Evolutionary conservation across 2,113 vertebrate genomes (phyloP).

Genomic region (Cheilinus undulatus): DNA sequence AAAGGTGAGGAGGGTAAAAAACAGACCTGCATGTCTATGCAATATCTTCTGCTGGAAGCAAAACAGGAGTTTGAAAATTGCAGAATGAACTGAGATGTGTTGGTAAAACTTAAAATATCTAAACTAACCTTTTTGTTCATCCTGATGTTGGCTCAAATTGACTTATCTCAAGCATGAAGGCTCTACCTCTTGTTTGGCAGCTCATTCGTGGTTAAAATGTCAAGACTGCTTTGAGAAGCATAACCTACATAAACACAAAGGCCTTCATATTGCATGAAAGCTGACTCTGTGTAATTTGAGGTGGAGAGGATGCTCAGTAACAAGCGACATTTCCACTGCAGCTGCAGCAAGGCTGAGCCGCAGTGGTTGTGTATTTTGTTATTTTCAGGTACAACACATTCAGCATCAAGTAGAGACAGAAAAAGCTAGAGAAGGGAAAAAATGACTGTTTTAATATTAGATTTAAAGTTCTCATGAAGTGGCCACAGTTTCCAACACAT

Average conservation of each 20-base stretch:
- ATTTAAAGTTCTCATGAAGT: slow-evolving; percentile 75
- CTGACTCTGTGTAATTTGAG: slow-evolving; percentile 65
- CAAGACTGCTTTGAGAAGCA: neutral
- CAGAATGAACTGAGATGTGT: too few species aligned
- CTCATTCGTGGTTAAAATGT: slow-evolving; percentile 3
- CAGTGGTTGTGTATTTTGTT: slow-evolving; percentile 37
- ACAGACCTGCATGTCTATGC: neutral
- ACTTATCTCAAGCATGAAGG: neutral
- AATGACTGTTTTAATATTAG: slow-evolving; percentile 63
- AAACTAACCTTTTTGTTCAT: slow-evolving; percentile 14
- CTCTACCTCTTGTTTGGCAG: neutral
- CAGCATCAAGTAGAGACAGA: slow-evolving; percentile 38
- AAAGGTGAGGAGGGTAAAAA: neutral
- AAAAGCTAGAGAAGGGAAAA: slow-evolving; percentile 15
- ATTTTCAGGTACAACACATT: slow-evolving; percentile 26
- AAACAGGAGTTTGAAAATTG: too few species aligned
- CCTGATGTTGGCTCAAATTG: neutral
- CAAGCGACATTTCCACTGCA: slow-evolving; percentile 32
- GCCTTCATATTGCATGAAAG: slow-evolving; percentile 55
- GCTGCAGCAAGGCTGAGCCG: slow-evolving; percentile 6
- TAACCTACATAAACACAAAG: slow-evolving; percentile 42
- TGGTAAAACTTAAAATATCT: neutral
- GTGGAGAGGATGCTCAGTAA: slow-evolving; percentile 45
- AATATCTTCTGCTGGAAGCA: neutral
- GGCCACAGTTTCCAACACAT: slow-evolving; percentile 68